Base-by-base conservation (phyloP, 1,140 invertebrate species). In the Drosophila bifasciata region DNA sequence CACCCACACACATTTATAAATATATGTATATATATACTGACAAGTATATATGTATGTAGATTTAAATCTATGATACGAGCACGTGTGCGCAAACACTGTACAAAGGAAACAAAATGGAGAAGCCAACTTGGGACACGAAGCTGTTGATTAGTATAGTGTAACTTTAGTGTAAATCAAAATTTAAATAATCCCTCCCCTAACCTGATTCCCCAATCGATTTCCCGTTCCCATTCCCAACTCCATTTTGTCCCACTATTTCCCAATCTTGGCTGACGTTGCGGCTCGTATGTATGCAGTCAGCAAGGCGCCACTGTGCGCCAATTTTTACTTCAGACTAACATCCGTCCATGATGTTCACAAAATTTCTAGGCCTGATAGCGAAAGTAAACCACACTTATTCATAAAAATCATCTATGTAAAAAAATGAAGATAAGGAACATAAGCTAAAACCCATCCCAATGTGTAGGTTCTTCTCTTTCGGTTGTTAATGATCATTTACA, bases 301-400 rank as follows among this genome's bases (percentile, higher is more conserved):
- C 57, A 72, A 52, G 43, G 55, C 76, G 73, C 74, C 63, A 71
- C 83, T 86, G 83, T 83, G 83, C 83, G 78, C 83, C 61, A 83
- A 75, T 77, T 88, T 80, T 86, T 78, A 88, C 83, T 88, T 88
- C 84, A 88, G 74, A 88, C 83, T 89, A 84, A 89, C 84, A 88
- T 88, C 83, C 83, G 83, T 88, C 83, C 83, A 88, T 89, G 84
- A 88, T 80, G 83, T 88, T 88, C 83, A 88, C 83, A 88, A 86
- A 86, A 67, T 48, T 58, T 77, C 57, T 67, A 78, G 44, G 56
- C 55, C 40, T 73, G 25, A 66, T 67, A 55, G 56, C 69, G 56
- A 52, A 55, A 68, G 67, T 64, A 68, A 57, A 50, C 46, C 50
- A 62, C 64, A 62, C 64, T 36, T 62, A 68, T 46, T 50, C 63